Evolutionary conservation across 2,888 invertebrate species (phyloP), one percentile per base, ranked within the genome.

Genomic region (Brachypterus glaber): DNA sequence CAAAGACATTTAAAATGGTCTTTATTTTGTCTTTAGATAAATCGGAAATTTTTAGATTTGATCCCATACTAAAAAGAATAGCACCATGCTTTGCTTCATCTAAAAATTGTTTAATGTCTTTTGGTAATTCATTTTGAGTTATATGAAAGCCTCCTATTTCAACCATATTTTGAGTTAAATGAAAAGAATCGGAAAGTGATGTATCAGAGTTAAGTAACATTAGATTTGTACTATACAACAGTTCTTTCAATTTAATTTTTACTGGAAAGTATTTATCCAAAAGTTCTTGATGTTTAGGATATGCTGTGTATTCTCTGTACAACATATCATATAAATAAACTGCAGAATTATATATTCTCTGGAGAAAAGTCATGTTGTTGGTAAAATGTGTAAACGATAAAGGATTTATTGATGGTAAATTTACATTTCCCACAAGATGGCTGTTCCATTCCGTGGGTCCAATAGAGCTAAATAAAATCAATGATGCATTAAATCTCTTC

Each of bases 71-170:
- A 42, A 67, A 63, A 29, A 62, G 58, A 13, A 68, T 56, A 1
- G 56, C 63, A 5, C 67, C 67, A 18, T 63, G 39, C 21, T 47
- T 44, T 4, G 64, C 56, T 11, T 50, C 48, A 35, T 67, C 61
- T 43, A 67, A 36, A 43, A 59, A 63, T 8, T 41, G 24, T 48
- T 63, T 47, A 4, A 66, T 39, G 26, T 64, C 58, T 55, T 60
- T 38, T 5, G 48, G 47, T 15, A 54, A 31, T 36, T 34, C 35
- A 9, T 40, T 38, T 37, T 37, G 17, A 12, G 33, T 40, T 21
- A 59, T 45, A 26, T 76, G 76, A 29, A 69, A 50, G 21, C 76
- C 76, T 8, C 74, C 76, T 30, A 76, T 63, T 52, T 76, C 73
- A 2, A 75, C 56, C 37, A 71, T 61, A 48, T 71, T 72, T 0